Conservation (phyloP, 1,140 invertebrate genomes). For the Papilio aristodemus region DNA sequence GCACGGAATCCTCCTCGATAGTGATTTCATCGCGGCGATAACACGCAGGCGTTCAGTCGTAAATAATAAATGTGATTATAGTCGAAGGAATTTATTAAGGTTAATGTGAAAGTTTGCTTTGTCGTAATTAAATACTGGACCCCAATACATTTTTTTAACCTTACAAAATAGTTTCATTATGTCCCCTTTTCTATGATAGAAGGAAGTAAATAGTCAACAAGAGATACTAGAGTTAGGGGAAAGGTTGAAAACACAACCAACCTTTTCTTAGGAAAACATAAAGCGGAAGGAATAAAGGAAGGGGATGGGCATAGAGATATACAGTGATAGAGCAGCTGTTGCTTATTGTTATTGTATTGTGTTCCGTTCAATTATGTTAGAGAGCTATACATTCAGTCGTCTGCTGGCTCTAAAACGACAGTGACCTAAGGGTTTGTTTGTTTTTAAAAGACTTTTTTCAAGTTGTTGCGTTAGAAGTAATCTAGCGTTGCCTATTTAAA, state of each 20-base stretch:
- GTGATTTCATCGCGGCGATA: conserved; percentile 33
- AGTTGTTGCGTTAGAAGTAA: too few species aligned
- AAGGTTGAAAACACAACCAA: too few species aligned
- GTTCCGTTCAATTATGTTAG: too few species aligned
- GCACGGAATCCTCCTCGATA: neutral
- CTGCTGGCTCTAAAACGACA: too few species aligned
- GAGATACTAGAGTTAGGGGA: neutral
- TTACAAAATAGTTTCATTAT: conserved; percentile 21
- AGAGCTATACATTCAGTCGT: too few species aligned
- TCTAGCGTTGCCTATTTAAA: too few species aligned
- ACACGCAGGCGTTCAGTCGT: conserved; percentile 41
- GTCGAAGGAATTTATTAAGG: conserved; percentile 36
- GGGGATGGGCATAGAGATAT: too few species aligned
- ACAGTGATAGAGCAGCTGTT: too few species aligned
- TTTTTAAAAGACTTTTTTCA: too few species aligned
- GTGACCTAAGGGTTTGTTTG: too few species aligned
- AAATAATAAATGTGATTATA: conserved; percentile 42
- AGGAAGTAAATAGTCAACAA: neutral
- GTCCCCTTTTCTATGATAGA: neutral
- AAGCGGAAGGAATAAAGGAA: conserved; percentile 5
- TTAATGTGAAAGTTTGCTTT: conserved; percentile 13
- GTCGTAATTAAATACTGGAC: conserved; percentile 43
- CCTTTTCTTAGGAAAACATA: neutral
- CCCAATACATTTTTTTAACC: conserved; percentile 43
- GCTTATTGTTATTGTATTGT: too few species aligned